phyloP scores from a whole-genome alignment of 2,888 invertebrate genomes.

The Catocala nupta region DNA sequence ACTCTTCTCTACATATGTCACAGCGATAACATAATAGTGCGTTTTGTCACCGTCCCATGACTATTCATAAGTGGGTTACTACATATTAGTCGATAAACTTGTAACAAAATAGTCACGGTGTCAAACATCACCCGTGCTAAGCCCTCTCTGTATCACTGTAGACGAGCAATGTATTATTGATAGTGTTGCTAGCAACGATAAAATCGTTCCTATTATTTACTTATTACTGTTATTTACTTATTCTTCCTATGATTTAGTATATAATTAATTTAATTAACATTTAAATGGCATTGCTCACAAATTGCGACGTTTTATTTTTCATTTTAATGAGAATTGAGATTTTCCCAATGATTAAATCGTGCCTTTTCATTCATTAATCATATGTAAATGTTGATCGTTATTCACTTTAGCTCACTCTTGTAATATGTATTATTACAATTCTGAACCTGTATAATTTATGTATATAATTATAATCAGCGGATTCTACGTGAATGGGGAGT shows the following conservation, averaged over 20 bases:
- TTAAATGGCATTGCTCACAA: conserved; percentile 26
- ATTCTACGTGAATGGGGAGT: conserved; percentile 52
- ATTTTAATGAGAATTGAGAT: conserved; percentile 36
- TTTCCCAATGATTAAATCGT: conserved; percentile 55
- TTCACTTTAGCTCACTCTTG: conserved; percentile 51
- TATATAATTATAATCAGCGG: conserved; percentile 60
- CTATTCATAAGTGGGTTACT: no score
- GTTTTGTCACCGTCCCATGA: no score
- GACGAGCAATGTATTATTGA: conserved; percentile 26
- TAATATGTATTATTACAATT: conserved; percentile 53
- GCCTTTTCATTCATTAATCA: conserved; percentile 65
- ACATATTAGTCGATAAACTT: no score
- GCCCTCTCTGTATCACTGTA: conserved; percentile 21
- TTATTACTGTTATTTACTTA: conserved; percentile 31
- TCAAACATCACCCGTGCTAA: background rate
- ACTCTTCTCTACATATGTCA: background rate
- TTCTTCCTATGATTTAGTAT: conserved; percentile 21
- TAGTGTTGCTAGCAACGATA: conserved; percentile 40
- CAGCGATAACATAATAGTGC: no score
- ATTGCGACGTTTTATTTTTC: conserved; percentile 31
- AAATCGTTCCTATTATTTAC: conserved; percentile 16
- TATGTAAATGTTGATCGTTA: conserved; percentile 58
- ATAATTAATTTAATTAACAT: conserved; percentile 25
- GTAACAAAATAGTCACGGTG: no score
- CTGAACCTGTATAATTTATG: conserved; percentile 58